A percentile compares a stretch with the other conserved stretches of the same genome.
Conservation (phyloP, 2,888 invertebrate species). For the Apodemia hepburni region DNA sequence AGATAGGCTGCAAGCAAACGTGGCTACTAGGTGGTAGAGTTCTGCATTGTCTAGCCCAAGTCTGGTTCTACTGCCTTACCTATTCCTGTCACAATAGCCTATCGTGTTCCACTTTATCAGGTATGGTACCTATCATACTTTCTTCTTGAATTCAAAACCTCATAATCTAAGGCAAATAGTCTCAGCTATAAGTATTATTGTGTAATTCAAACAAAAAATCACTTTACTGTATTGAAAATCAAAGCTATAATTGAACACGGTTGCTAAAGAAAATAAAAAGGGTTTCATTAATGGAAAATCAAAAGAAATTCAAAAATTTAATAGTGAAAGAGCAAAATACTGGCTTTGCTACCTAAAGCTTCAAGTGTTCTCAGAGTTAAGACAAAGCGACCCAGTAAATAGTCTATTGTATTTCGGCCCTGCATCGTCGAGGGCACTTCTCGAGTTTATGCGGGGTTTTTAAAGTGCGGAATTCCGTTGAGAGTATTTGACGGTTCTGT, state of each 20-base stretch:
- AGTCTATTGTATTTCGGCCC: constrained; percentile 58
- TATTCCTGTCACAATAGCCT: too few species aligned
- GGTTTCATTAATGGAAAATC: constrained; percentile 20
- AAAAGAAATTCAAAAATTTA: constrained; percentile 27
- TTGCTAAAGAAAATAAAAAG: constrained; percentile 20
- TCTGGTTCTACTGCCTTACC: too few species aligned
- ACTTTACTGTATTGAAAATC: background rate
- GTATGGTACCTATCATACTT: too few species aligned
- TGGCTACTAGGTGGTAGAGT: too few species aligned
- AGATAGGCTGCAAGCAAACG: too few species aligned
- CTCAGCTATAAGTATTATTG: too few species aligned
- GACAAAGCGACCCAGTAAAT: constrained; percentile 64
- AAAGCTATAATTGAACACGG: background rate
- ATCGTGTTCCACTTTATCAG: too few species aligned
- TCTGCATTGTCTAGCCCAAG: too few species aligned
- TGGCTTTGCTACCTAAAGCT: constrained; percentile 35
- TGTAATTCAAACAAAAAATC: background rate
- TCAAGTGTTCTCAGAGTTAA: constrained; percentile 45
- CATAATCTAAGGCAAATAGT: too few species aligned
- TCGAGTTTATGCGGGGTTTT: constrained; percentile 54
- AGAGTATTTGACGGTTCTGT: constrained; percentile 25
- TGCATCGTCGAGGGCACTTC: constrained; percentile 41
- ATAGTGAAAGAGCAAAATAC: constrained; percentile 27
- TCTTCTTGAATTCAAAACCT: too few species aligned
- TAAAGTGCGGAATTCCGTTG: constrained; percentile 37